These are phyloP conservation scores for Gallinago nigripennis DNA, from an alignment of 2,797 vertebrate genomes.

Conservation along the genomic window DNA sequence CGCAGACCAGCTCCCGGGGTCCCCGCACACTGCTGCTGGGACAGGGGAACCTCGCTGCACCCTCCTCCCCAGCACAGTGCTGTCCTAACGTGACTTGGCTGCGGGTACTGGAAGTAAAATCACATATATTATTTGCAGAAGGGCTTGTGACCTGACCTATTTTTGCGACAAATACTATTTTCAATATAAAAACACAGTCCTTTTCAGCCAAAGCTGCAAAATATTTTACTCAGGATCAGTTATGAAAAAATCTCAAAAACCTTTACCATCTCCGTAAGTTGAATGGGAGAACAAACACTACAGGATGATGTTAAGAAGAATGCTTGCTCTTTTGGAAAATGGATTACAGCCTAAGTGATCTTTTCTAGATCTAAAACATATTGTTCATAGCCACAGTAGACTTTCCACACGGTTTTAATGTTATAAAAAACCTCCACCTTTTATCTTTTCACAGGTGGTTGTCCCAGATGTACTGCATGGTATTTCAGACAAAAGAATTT, in stretches of 20 bases:
- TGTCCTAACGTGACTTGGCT: neutral
- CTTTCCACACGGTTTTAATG: neutral
- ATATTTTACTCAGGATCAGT: neutral
- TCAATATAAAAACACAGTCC: neutral
- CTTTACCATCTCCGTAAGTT: neutral
- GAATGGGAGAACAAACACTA: neutral
- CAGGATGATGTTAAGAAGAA: neutral
- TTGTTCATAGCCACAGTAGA: neutral
- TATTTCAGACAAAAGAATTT: neutral
- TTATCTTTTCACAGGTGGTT: neutral
- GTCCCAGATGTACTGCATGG: neutral
- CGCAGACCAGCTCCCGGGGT: fast-evolving
- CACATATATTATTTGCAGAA: neutral
- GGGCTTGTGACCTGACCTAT: neutral
- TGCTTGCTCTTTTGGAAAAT: neutral
- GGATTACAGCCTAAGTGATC: neutral
- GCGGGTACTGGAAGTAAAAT: neutral
- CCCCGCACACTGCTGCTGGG: neutral
- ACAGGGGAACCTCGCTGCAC: neutral
- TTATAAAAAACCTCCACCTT: neutral
- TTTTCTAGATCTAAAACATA: neutral
- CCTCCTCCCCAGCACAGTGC: neutral
- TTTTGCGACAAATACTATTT: neutral
- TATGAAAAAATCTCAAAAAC: neutral
- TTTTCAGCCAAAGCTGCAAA: neutral